Base-by-base conservation (phyloP, 2,888 invertebrate species). In the Papilio elwesi region DNA sequence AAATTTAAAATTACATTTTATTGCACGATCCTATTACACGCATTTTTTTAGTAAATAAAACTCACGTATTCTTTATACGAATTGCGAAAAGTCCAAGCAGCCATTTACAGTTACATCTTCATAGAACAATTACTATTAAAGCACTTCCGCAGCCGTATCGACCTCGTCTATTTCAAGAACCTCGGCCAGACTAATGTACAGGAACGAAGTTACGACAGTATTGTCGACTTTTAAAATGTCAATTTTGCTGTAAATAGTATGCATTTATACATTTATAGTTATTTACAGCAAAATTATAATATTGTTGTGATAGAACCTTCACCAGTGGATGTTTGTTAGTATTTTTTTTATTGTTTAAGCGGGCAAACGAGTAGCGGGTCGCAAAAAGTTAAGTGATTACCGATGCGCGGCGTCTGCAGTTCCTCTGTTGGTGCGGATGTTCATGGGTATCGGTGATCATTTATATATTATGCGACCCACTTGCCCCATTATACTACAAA, bases 141-240 rank as follows among this genome's bases (percentile, higher is more conserved):
- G 36, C 12, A 57, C 13, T 36, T 57, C 36, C 36, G 57, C 26
- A 36, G 26, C 57, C 13, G 57, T 57, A 57, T 57, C 57, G 57
- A 57, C 36, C 57, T 36, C 36, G 26, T 57, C 57, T 57, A 57
- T 57, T 57, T 57, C 12, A 57, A 57, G 57, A 36, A 57, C 36
- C 16, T 53, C 9, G 15, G 7, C 36, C 36, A 57, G 36, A 57
- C 57, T 26, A 8, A 49, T 16, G 52, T 36, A 36, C 10, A 36
- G 6, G 4, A 26, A 36, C 36, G 12, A 57, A 57, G 36, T 57
- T 13, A 57, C 12, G 13, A 13, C 26, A 26, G 36, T 36, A 36
- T 16, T 12, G 55, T 55, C 11, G 6, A 26, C 16, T 55, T 15
- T 15, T 9, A 16, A 55, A 12, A 0, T 55, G 7, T 26, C 12